Evolutionary conservation across 2,888 invertebrate genomes (phyloP), one percentile per base, ranked within the genome.

Genomic region (Zaprionus obscuricornis): DNA sequence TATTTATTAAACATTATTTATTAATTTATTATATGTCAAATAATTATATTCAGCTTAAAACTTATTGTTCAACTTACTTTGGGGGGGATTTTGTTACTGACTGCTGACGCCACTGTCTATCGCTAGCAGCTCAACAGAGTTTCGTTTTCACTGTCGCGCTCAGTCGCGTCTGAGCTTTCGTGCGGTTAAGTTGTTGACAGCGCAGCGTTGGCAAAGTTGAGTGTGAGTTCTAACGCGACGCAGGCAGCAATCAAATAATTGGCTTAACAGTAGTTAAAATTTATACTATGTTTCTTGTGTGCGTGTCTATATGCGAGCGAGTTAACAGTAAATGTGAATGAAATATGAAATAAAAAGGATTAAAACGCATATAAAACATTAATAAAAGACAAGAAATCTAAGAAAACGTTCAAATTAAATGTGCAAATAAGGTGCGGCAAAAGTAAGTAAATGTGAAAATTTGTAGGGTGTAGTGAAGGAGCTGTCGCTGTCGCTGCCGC

Each of bases 81-180:
- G n/a, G n/a, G n/a, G n/a, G n/a, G n/a, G n/a, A n/a, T n/a, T n/a
- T n/a, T n/a, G n/a, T n/a, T n/a, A n/a, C n/a, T n/a, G n/a, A n/a
- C n/a, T n/a, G 63, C n/a, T 42, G 27, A 27, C 20, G 31, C 18
- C 56, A 27, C 20, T 39, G 26, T 37, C 11, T n/a, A n/a, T n/a
- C n/a, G n/a, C n/a, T n/a, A n/a, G n/a, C n/a, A n/a, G n/a, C n/a
- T n/a, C n/a, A n/a, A n/a, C n/a, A n/a, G n/a, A n/a, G n/a, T n/a
- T n/a, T n/a, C n/a, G n/a, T n/a, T n/a, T n/a, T 39, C 22, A 5
- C 11, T 18, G 33, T 55, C 18, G 52, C 6, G 50, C 59, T 85
- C 71, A 85, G 72, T 84, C 62, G 71, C 67, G 49, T 64, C 47
- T 65, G 49, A 81, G 86, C 81, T 85, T 74, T 77, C 59, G 75